Evolutionary conservation across 2,888 invertebrate species (phyloP).

Genomic region (Lepidochrysops patricia): DNA sequence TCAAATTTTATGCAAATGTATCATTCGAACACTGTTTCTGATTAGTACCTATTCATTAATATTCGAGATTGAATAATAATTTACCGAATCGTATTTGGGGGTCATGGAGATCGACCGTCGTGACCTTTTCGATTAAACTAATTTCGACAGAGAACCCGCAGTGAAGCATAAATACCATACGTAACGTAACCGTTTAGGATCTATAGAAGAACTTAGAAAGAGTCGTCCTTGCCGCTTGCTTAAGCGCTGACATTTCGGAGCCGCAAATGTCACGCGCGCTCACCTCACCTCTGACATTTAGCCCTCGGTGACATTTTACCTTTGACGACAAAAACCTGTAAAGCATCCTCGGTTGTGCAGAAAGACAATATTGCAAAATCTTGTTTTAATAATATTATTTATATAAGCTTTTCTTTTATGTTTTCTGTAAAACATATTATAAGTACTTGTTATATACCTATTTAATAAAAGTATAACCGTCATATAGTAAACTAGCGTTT

Average conservation of each 20-base stretch:
- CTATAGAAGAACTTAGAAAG: constrained; percentile 64
- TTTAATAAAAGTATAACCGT: no score
- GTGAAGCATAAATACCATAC: constrained; percentile 64
- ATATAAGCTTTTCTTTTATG: not conserved
- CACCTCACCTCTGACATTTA: constrained; percentile 65
- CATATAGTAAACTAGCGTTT: no score
- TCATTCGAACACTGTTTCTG: not conserved
- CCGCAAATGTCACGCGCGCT: constrained; percentile 69
- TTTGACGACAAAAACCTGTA: constrained; percentile 41
- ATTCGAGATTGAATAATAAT: constrained; percentile 27
- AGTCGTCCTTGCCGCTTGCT: constrained; percentile 71
- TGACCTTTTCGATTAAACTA: constrained; percentile 61
- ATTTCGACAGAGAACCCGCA: constrained; percentile 55
- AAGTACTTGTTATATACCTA: no score
- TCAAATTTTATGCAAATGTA: constrained; percentile 8
- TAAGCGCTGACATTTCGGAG: constrained; percentile 68
- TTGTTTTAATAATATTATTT: not conserved
- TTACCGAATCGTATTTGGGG: constrained; percentile 47
- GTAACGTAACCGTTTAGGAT: constrained; percentile 55
- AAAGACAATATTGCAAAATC: not conserved
- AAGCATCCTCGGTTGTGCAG: constrained; percentile 20
- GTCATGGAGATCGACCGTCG: constrained; percentile 65
- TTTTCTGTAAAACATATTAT: no score
- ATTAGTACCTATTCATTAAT: not conserved
- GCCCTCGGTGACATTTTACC: constrained; percentile 54